phyloP scores from a whole-genome alignment of 2,888 invertebrate species.

The Horisme vitalbata region DNA sequence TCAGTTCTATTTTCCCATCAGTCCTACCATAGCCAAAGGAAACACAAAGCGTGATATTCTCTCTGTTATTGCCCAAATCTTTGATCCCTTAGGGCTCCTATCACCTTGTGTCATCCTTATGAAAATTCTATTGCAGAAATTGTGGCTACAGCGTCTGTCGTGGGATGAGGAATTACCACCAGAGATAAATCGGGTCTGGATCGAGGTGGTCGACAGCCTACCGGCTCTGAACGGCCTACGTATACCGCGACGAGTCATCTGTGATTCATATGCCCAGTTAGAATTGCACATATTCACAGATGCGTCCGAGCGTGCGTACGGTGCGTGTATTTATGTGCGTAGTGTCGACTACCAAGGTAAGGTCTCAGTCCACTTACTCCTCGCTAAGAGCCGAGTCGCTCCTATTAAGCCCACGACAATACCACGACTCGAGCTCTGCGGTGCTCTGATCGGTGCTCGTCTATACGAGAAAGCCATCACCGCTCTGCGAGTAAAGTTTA shows the following conservation, averaged over 20 bases:
- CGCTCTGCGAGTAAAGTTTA: slow-evolving; percentile 5
- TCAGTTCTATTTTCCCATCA: too few species aligned
- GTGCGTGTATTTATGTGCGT: slow-evolving; percentile 22
- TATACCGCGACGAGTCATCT: neutral
- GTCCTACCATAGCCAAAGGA: too few species aligned
- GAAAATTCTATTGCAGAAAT: slow-evolving; percentile 20
- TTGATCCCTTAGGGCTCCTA: slow-evolving; percentile 21
- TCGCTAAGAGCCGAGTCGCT: slow-evolving; percentile 30
- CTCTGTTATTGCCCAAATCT: slow-evolving; percentile 22
- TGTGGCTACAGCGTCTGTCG: slow-evolving; percentile 16
- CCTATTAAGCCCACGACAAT: slow-evolving; percentile 32
- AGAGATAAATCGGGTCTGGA: slow-evolving; percentile 4
- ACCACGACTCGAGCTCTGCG: slow-evolving; percentile 39
- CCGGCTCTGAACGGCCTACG: neutral
- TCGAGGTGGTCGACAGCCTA: neutral
- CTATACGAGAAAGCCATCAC: slow-evolving; percentile 28
- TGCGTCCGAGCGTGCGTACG: slow-evolving; percentile 27
- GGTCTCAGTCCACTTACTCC: slow-evolving; percentile 24
- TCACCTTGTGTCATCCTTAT: slow-evolving; percentile 16
- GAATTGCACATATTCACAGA: slow-evolving; percentile 34
- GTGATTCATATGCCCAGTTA: neutral
- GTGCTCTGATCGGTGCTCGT: slow-evolving; percentile 28
- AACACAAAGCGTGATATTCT: slow-evolving; percentile 19
- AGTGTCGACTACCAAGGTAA: neutral
- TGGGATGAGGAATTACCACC: slow-evolving; percentile 18